Conservation (phyloP, 2,113 vertebrate genomes). For the Charina bottae region DNA sequence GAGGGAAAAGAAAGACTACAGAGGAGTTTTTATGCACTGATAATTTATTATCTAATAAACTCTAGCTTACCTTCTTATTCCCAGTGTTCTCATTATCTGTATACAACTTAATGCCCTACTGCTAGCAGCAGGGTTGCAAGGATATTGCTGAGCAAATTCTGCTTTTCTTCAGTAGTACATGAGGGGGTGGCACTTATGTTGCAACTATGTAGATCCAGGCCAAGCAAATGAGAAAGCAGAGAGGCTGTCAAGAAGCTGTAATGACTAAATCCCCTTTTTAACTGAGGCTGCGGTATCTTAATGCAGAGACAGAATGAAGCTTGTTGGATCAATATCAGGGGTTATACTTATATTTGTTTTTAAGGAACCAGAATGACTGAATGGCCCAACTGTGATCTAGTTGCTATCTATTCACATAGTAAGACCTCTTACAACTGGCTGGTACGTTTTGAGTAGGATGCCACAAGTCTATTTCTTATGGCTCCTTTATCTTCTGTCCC, state of each 20-base stretch:
- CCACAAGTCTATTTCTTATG: background rate
- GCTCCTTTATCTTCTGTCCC: background rate
- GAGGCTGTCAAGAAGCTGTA: background rate
- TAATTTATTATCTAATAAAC: constrained; percentile 73
- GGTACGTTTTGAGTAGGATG: background rate
- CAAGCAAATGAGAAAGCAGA: background rate
- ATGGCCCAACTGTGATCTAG: no score
- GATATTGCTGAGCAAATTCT: constrained; percentile 44
- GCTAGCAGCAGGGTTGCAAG: constrained; percentile 54
- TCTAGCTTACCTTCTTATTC: constrained; percentile 57
- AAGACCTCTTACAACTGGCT: background rate
- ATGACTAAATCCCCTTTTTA: background rate
- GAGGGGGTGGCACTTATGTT: background rate
- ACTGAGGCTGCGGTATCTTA: background rate
- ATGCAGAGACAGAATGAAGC: background rate
- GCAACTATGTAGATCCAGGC: background rate
- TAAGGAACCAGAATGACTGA: background rate
- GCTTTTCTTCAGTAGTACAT: background rate
- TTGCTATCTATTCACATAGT: accelerated
- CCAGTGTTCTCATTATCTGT: constrained; percentile 63
- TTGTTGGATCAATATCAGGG: background rate
- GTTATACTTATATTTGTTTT: constrained; percentile 3
- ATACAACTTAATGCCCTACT: constrained; percentile 17
- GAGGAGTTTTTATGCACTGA: constrained; percentile 44
- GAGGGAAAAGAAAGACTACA: constrained; percentile 26